A percentile compares a stretch with the other conserved stretches of the same genome.
Evolutionary conservation across 1,140 invertebrate species (phyloP).

Genomic region (Drosophila rufa): DNA sequence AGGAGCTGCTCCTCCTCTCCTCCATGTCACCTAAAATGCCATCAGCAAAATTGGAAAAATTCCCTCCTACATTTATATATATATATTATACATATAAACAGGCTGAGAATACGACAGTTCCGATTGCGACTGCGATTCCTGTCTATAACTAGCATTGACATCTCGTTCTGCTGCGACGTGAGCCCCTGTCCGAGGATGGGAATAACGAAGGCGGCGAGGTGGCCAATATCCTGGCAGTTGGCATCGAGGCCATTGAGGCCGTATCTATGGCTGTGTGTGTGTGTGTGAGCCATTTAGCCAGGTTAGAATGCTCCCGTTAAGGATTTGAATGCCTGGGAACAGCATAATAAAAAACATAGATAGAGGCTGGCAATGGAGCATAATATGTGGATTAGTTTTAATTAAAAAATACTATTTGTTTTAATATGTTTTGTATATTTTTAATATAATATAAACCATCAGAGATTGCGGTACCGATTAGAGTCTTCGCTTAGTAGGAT

Average conservation of each 20-base stretch:
- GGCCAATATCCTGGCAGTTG: conserved; percentile 44
- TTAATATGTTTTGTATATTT: background rate
- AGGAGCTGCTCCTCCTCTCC: conserved; percentile 14
- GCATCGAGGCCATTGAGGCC: conserved; percentile 36
- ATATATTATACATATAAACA: conserved; percentile 45
- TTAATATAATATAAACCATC: background rate
- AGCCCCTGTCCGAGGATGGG: conserved; percentile 24
- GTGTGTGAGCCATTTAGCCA: conserved; percentile 22
- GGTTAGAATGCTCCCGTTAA: conserved; percentile 35
- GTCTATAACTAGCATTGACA: conserved; percentile 65
- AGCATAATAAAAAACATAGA: conserved; percentile 18
- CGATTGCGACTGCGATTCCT: conserved; percentile 47
- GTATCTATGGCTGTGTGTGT: conserved; percentile 1
- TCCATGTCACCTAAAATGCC: conserved; percentile 74
- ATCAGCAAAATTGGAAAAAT: conserved; percentile 81
- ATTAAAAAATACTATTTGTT: background rate
- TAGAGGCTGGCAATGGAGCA: too few relatives aligned
- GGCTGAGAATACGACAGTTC: conserved; percentile 40
- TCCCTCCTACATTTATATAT: conserved; percentile 41
- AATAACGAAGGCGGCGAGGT: background rate
- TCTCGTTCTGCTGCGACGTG: conserved; percentile 40
- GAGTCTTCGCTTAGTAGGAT: too few relatives aligned
- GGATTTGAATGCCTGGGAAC: conserved; percentile 30
- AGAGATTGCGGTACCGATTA: background rate
- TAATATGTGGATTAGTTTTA: too few relatives aligned